Conservation (phyloP, 2,888 invertebrate species). For the Oligia latruncula region DNA sequence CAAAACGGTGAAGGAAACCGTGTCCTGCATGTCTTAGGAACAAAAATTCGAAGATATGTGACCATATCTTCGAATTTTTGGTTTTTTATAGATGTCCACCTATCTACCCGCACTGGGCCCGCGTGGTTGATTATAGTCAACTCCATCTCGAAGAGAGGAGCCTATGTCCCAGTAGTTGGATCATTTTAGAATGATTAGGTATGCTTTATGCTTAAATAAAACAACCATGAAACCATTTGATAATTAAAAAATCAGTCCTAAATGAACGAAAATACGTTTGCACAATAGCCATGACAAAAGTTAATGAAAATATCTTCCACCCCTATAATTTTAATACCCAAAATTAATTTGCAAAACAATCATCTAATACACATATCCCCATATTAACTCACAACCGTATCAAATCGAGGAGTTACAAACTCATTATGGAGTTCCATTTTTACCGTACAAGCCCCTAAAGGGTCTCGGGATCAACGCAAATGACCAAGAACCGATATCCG, state of each 20-base stretch:
- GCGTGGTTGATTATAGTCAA: no score
- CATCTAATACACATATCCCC: constrained; percentile 24
- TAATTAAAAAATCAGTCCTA: neutral
- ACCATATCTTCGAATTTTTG: no score
- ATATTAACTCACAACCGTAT: constrained; percentile 26
- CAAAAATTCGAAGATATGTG: no score
- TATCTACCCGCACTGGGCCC: no score
- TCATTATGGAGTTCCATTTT: constrained; percentile 50
- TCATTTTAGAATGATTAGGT: no score
- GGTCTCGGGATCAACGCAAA: constrained; percentile 49
- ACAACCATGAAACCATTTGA: neutral
- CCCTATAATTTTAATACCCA: neutral
- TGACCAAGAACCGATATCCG: constrained; percentile 51
- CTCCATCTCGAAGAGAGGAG: no score
- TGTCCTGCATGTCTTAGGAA: no score
- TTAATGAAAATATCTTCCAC: neutral
- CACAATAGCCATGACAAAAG: neutral
- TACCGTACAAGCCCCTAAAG: constrained; percentile 40
- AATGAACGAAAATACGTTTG: neutral
- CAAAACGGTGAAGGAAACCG: no score
- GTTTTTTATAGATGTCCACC: no score
- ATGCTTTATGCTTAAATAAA: no score
- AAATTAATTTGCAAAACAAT: constrained; percentile 40
- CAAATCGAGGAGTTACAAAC: constrained; percentile 52
- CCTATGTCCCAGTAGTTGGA: no score